Evolutionary conservation across 2,888 invertebrate species (phyloP).

Genomic region (Mystacides longicornis): DNA sequence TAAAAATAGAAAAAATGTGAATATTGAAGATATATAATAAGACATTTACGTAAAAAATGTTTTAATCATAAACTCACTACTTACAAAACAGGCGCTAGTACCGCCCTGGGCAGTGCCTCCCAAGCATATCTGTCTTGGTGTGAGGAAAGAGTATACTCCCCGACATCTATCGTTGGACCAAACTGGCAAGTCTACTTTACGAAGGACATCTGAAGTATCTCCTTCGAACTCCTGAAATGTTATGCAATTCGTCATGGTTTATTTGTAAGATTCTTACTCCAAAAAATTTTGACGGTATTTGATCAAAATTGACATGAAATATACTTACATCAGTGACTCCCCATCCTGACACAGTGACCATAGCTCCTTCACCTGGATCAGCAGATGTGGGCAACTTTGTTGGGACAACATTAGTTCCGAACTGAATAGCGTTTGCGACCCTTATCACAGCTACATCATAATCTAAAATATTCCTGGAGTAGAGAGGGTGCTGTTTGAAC

Average conservation of each 20-base stretch:
- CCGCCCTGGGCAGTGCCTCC: conserved; percentile 19
- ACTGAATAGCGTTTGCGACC: not conserved
- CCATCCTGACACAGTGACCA: not conserved
- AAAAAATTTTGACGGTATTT: too few species aligned
- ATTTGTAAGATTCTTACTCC: too few species aligned
- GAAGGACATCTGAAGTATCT: too few species aligned
- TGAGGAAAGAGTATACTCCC: conserved; percentile 14
- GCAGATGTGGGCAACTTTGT: not conserved
- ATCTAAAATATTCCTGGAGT: not conserved
- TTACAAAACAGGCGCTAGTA: conserved; percentile 22
- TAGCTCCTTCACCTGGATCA: not conserved
- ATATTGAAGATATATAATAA: too few species aligned
- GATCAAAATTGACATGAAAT: too few species aligned
- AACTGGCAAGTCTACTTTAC: conserved; percentile 20
- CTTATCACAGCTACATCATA: not conserved
- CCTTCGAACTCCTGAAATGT: too few species aligned
- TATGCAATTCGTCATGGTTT: too few species aligned
- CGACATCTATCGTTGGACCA: conserved; percentile 11
- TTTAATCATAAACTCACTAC: too few species aligned
- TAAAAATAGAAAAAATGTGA: conserved; percentile 26
- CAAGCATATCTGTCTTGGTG: conserved; percentile 18
- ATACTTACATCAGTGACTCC: not conserved
- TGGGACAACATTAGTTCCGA: not conserved
- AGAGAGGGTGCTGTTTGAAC: not conserved
- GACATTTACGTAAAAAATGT: too few species aligned